These are phyloP conservation scores for Lasioglossum calceatum DNA, from an alignment of 2,888 invertebrate genomes.

Conservation along the genomic window DNA sequence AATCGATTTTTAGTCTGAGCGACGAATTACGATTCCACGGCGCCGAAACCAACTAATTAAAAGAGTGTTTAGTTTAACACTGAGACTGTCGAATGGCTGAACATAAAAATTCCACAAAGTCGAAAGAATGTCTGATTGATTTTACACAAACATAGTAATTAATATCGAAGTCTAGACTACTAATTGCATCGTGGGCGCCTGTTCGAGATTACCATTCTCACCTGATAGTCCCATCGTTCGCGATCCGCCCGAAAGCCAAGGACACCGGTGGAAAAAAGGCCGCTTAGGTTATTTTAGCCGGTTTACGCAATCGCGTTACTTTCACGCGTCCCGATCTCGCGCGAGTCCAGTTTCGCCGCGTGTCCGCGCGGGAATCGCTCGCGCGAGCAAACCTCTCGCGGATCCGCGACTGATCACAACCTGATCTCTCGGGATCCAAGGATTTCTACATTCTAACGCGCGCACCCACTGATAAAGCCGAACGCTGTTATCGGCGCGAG, in stretches of 20 bases:
- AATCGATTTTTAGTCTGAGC: background rate
- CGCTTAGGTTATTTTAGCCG: constrained; percentile 7
- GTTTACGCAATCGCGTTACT: constrained; percentile 29
- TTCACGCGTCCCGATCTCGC: constrained; percentile 28
- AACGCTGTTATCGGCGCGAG: constrained; percentile 59
- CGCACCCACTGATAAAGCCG: constrained; percentile 68
- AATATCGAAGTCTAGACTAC: background rate
- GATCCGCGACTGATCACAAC: constrained; percentile 25
- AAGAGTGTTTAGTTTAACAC: background rate
- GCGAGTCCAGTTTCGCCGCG: background rate
- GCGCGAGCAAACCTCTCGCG: background rate
- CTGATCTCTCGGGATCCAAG: constrained; percentile 62
- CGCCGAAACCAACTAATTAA: background rate
- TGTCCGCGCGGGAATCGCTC: constrained; percentile 25
- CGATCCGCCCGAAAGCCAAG: background rate
- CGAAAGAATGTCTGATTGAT: background rate
- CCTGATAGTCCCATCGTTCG: background rate
- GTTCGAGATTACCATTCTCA: background rate
- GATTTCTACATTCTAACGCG: constrained; percentile 75
- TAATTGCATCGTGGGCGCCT: background rate
- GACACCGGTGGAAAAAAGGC: background rate
- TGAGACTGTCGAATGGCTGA: background rate
- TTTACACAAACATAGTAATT: background rate
- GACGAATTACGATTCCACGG: background rate
- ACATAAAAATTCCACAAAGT: background rate